phyloP scores from a whole-genome alignment of 2,113 vertebrate genomes.

The Glaucomys volans region DNA sequence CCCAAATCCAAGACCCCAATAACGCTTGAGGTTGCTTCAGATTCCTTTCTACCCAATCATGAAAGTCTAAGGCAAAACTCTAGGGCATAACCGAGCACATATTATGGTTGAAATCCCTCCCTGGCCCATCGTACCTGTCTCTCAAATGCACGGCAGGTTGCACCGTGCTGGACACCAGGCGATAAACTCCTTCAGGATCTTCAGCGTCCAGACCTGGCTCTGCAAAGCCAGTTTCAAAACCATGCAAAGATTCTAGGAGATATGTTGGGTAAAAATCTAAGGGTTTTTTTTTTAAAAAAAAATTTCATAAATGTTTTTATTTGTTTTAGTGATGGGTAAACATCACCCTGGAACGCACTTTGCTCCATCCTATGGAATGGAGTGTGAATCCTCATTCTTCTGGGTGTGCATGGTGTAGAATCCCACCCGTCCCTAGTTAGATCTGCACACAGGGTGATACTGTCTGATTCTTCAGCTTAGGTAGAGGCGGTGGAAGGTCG shows the following conservation, averaged over 20 bases:
- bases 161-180: fast-evolving
- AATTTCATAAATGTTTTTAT: no score
- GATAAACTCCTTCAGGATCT: fast-evolving
- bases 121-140: not conserved
- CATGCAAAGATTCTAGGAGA: not conserved
- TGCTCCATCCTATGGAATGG: no score
- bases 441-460: no score
- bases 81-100: fast-evolving
- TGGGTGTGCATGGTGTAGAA: no score
- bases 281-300: no score
- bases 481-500: no score
- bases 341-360: no score
- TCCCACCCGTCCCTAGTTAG: no score
- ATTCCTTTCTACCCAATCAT: not conserved
- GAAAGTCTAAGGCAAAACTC: not conserved
- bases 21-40: not conserved
- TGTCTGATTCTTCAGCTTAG: no score
- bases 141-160: fast-evolving
- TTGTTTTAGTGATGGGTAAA: no score
- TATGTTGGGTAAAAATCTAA: fast-evolving
- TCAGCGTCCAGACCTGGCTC: fast-evolving
- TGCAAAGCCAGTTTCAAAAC: no score
- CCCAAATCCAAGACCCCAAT: not conserved
- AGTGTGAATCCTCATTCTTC: no score
- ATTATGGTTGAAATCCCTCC: fast-evolving